A percentile compares a stretch with the other conserved stretches of the same genome.
These are phyloP conservation scores for Equus przewalskii DNA, from an alignment of 2,113 vertebrate genomes.

Conservation along the genomic window DNA sequence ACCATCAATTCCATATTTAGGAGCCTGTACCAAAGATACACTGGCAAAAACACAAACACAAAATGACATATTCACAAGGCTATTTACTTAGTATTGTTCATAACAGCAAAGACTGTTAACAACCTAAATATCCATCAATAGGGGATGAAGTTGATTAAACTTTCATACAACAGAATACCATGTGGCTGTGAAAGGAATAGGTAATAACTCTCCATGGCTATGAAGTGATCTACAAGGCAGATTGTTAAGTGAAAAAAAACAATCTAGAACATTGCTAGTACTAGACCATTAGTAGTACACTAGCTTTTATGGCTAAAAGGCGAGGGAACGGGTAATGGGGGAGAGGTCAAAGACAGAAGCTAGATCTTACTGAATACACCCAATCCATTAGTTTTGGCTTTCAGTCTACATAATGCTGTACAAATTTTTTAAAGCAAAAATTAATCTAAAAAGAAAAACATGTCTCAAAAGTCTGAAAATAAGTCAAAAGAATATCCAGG, in stretches of 20 bases:
- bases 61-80: background rate
- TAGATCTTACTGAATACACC: background rate
- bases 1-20: background rate
- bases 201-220: accelerated
- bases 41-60: background rate
- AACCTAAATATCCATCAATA: background rate
- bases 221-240: background rate
- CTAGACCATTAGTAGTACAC: no score
- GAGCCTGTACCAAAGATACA: background rate
- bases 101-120: background rate
- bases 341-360: background rate
- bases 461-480: background rate
- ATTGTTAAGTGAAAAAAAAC: accelerated
- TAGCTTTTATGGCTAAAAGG: accelerated
- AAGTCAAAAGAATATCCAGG: background rate
- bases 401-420: background rate
- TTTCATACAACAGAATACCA: background rate
- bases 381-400: background rate
- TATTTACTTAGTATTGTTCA: background rate
- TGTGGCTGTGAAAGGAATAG: background rate
- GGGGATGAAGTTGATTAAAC: background rate
- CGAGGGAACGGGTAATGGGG: accelerated
- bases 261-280: accelerated
- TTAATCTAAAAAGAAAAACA: background rate
- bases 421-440: background rate